Evolutionary conservation across 2,113 vertebrate genomes (phyloP), one percentile per base, ranked within the genome.

Genomic region (Syngnathoides biaculeatus): DNA sequence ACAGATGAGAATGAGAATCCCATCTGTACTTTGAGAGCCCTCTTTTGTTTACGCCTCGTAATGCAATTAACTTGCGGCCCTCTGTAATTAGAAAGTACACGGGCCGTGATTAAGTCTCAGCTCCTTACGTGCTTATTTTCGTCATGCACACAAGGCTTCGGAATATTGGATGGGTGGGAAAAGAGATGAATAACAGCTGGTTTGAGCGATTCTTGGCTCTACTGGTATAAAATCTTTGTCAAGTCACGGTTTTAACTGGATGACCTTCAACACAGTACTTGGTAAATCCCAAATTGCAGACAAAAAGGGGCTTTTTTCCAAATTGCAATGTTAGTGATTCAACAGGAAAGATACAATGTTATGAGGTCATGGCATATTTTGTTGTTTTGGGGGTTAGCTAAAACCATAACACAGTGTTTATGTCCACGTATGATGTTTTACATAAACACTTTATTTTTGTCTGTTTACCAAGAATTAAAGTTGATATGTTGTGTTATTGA

Each of bases 51-150:
- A 65, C 66, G 43, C 63, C 73, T 85, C 74, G 78, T 79, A 79
- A 86, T 82, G 78, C 27, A 79, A 74, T 84, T 86, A 78, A 87
- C 86, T 84, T 84, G 71, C 70, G 12, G 39, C 61, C 56, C 67
- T 64, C 75, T 81, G 78, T 83, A 82, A 88, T 85, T 84, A 79
- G 86, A 82, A 57, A 48, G 56, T 65, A 70, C 74, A 67, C 73
- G 66, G 60, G 59, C 57, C 73, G 66, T 75, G 77, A 84, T 79
- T 76, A 75, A 75, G 84, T 83, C 14, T 19, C 14, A 2, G 57
- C 71, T 73, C 52, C 39, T 35, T 72, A 52, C 79, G 64, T 0
- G 9, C 82, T 61, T 1, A 10, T 58, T 50, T 60, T 53, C 45
- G 65, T 8, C 50, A 0, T n/a, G 43, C 43, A 39, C 35, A 45